Conservation (phyloP, 1,140 invertebrate genomes). For the Sitobion miscanthi region DNA sequence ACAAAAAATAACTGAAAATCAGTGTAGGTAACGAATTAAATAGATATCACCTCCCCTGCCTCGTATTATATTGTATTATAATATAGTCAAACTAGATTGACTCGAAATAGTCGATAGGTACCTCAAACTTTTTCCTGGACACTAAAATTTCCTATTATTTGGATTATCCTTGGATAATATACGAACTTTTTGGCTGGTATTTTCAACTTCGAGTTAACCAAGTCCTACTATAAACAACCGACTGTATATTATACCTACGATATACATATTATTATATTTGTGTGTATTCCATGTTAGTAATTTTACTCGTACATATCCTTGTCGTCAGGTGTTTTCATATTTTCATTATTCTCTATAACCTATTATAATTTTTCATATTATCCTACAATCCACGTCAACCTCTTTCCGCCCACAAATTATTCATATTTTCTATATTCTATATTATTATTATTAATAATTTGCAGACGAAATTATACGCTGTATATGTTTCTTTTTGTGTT, state of each 20-base stretch:
- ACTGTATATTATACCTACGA: too few species aligned
- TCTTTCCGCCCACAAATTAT: neutral
- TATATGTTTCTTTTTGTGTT: neutral
- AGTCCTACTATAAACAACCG: too few species aligned
- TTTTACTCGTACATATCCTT: slow-evolving; percentile 19
- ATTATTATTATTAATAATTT: slow-evolving; percentile 8
- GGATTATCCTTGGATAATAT: too few species aligned
- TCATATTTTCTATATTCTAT: neutral
- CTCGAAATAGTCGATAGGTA: too few species aligned
- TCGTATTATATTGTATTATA: neutral
- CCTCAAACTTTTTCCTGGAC: too few species aligned
- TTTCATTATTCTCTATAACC: neutral
- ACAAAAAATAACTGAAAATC: neutral
- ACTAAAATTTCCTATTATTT: too few species aligned
- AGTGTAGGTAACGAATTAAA: neutral
- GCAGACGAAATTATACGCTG: neutral
- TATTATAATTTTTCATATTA: neutral
- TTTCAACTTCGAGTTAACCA: too few species aligned
- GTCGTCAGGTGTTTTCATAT: neutral
- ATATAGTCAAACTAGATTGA: too few species aligned
- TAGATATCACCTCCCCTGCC: neutral
- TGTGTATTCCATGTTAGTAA: neutral
- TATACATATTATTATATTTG: neutral
- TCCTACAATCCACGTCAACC: neutral
- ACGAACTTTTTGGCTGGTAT: too few species aligned